Conservation (phyloP, 2,888 invertebrate species). For the Ametastegia equiseti region DNA sequence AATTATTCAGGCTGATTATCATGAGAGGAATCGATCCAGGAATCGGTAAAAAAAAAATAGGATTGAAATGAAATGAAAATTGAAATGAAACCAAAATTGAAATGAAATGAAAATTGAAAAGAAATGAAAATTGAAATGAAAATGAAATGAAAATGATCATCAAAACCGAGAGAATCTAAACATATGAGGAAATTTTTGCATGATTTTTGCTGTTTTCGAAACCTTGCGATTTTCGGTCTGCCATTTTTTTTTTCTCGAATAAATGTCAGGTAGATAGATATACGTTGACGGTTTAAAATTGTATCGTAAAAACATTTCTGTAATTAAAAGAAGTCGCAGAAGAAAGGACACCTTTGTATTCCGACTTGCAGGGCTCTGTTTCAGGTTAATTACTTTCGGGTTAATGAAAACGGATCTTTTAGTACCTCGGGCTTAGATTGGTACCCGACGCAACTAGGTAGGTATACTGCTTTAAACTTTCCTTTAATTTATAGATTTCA, state of each 20-base stretch:
- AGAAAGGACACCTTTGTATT: conserved; percentile 24
- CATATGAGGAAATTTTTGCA: background rate
- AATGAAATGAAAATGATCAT: background rate
- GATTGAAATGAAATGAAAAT: background rate
- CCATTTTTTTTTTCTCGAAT: background rate
- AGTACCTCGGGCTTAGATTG: conserved; percentile 26
- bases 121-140: background rate
- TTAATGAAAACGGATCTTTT: conserved; percentile 32
- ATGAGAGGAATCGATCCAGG: background rate
- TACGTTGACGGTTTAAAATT: background rate
- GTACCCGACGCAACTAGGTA: background rate
- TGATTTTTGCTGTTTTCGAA: background rate
- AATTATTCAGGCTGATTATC: background rate
- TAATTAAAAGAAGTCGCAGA: conserved; percentile 3
- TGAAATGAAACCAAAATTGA: background rate
- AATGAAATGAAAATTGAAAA: background rate
- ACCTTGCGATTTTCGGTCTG: background rate
- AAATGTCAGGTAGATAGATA: background rate
- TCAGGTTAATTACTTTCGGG: conserved; percentile 11
- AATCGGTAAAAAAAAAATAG: no score
- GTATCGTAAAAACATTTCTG: conserved; percentile 27
- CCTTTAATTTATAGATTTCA: background rate
- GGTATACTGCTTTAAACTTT: conserved; percentile 7
- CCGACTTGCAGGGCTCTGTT: background rate
- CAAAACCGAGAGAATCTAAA: background rate